A percentile compares a stretch with the other conserved stretches of the same genome.
Evolutionary conservation across 2,113 vertebrate species (phyloP).

Genomic region (Limanda limanda): DNA sequence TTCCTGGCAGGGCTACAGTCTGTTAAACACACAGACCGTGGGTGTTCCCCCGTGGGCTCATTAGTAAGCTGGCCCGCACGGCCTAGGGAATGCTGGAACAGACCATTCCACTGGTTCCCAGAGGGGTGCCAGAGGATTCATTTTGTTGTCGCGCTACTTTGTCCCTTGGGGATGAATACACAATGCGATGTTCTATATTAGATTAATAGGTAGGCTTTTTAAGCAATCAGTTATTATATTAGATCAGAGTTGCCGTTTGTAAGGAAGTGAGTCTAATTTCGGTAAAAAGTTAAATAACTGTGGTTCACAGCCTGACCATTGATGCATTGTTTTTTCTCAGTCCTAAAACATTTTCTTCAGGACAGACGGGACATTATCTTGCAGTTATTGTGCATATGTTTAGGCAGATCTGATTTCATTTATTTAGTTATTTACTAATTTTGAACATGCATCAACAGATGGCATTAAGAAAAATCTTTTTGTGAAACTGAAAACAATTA

Average conservation of each 20-base stretch:
- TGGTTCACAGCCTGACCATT: constrained; percentile 20
- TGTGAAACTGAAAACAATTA: neutral
- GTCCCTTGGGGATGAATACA: constrained; percentile 57
- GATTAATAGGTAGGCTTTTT: constrained; percentile 62
- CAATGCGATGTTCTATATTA: constrained; percentile 67
- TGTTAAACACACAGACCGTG: constrained; percentile 75
- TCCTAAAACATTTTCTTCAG: neutral
- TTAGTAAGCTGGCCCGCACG: constrained; percentile 73
- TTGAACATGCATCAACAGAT: neutral
- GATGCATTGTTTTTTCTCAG: constrained; percentile 14
- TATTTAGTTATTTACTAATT: neutral
- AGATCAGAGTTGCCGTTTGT: constrained; percentile 49
- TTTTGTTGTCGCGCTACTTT: constrained; percentile 45
- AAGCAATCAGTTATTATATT: constrained; percentile 43
- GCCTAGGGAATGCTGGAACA: constrained; percentile 72
- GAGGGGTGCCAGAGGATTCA: constrained; percentile 73
- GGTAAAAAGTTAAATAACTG: constrained; percentile 39
- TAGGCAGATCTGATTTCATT: neutral
- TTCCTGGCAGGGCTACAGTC: constrained; percentile 74
- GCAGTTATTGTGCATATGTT: neutral
- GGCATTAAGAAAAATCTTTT: neutral
- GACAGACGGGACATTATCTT: no score
- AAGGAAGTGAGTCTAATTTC: constrained; percentile 23
- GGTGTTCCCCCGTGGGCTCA: constrained; percentile 81
- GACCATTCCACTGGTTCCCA: constrained; percentile 71